Evolutionary conservation across 1,140 invertebrate genomes (phyloP).

Genomic region (Aphaenogaster ashmeadi): DNA sequence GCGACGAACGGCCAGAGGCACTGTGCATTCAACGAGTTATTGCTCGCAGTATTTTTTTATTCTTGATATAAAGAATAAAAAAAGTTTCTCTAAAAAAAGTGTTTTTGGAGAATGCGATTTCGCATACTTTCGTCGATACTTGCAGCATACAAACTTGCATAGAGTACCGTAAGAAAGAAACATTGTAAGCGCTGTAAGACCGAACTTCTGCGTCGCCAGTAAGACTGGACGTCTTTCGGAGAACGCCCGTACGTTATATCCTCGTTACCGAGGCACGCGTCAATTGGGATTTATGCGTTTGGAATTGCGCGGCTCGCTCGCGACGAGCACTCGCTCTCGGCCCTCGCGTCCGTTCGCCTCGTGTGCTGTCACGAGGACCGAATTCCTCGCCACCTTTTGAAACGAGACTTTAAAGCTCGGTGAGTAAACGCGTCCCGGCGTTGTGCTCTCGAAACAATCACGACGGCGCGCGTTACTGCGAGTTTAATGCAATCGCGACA

Average conservation of each 20-base stretch:
- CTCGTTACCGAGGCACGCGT: conserved; percentile 66
- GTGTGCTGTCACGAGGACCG: conserved; percentile 15
- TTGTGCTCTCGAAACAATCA: conserved; percentile 49
- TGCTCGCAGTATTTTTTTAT: neutral
- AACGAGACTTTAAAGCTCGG: conserved; percentile 46
- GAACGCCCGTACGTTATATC: conserved; percentile 42
- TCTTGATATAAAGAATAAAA: too few relatives aligned
- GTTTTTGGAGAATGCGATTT: neutral
- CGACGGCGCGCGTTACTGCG: conserved; percentile 22
- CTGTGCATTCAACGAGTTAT: neutral
- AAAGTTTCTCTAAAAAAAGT: neutral
- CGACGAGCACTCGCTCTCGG: neutral
- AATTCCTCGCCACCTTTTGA: conserved; percentile 29
- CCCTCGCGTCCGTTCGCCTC: neutral
- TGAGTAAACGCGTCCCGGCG: neutral
- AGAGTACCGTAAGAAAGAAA: neutral
- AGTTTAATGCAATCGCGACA: conserved; percentile 46
- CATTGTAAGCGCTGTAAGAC: neutral
- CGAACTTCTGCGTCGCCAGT: neutral
- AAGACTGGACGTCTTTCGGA: conserved; percentile 41
- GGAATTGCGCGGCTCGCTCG: conserved; percentile 53
- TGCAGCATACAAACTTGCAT: neutral
- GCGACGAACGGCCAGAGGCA: neutral
- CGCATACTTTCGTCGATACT: neutral
- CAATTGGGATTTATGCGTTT: conserved; percentile 71